Evolutionary conservation across 2,888 invertebrate genomes (phyloP).

Genomic region (Fragum sueziense): DNA sequence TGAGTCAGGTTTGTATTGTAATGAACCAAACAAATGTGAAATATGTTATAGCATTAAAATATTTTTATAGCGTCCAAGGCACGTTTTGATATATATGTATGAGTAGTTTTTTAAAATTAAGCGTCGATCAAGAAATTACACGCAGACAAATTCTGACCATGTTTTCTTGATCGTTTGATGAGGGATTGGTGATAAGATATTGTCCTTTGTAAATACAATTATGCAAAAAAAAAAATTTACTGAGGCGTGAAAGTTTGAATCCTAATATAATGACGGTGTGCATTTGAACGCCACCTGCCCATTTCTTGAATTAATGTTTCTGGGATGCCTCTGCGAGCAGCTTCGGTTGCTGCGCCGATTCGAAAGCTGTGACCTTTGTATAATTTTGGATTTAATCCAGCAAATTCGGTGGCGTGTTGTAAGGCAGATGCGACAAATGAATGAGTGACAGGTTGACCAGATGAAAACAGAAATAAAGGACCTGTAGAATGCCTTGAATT

Average conservation of each 20-base stretch:
- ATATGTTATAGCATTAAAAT: too few species aligned
- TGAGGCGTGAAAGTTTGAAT: not conserved
- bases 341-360: conserved; percentile 15
- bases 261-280: conserved; percentile 1
- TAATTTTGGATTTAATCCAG: not conserved
- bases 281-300: conserved; percentile 8
- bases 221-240: not conserved
- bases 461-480: not conserved
- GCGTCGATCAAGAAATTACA: not conserved
- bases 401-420: not conserved
- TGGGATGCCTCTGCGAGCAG: not conserved
- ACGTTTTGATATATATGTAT: not conserved
- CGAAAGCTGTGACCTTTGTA: conserved; percentile 16
- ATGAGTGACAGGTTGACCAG: not conserved
- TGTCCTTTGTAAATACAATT: not conserved
- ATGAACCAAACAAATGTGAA: not conserved
- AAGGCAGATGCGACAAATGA: not conserved
- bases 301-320: conserved; percentile 2
- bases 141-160: conserved; percentile 19
- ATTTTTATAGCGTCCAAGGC: too few species aligned
- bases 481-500: not conserved
- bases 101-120: not conserved
- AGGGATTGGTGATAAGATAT: too few species aligned
- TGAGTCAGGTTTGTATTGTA: too few species aligned
- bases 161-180: not conserved